Percentiles rank a stretch among this genome's conserved stretches.
Conservation (phyloP, 2,888 invertebrate genomes). For the Microctonus hyperodae region DNA sequence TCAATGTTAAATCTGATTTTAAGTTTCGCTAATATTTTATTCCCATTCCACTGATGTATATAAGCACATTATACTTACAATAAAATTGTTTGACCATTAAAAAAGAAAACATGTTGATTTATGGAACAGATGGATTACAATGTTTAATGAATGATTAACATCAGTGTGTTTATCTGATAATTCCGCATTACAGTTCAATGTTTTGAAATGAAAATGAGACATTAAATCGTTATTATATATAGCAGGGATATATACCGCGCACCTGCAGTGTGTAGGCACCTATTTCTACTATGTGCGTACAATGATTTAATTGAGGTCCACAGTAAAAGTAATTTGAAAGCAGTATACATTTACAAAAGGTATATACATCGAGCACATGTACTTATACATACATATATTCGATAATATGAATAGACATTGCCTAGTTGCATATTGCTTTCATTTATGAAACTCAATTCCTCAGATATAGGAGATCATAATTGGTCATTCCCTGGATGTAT, state of each 20-base stretch:
- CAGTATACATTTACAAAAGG: constrained; percentile 7
- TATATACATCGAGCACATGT: neutral
- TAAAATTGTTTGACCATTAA: neutral
- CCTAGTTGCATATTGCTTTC: neutral
- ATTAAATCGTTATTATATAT: constrained; percentile 1
- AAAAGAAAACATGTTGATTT: neutral
- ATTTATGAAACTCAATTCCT: too few species aligned
- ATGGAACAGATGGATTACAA: too few species aligned
- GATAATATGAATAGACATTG: too few species aligned
- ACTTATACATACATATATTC: constrained; percentile 6
- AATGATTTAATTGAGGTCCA: neutral
- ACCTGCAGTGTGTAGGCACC: too few species aligned
- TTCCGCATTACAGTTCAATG: neutral
- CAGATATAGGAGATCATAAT: too few species aligned
- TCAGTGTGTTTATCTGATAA: neutral
- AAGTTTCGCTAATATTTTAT: neutral
- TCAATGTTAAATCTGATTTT: neutral
- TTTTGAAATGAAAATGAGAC: neutral
- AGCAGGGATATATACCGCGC: neutral
- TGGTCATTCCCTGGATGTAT: too few species aligned
- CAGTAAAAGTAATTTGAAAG: constrained; percentile 23
- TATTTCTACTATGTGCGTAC: too few species aligned
- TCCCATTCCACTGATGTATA: neutral
- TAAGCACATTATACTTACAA: neutral
- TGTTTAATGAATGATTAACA: neutral